Evolutionary conservation across 2,113 vertebrate genomes (phyloP).

Genomic region (Dinomys branickii): DNA sequence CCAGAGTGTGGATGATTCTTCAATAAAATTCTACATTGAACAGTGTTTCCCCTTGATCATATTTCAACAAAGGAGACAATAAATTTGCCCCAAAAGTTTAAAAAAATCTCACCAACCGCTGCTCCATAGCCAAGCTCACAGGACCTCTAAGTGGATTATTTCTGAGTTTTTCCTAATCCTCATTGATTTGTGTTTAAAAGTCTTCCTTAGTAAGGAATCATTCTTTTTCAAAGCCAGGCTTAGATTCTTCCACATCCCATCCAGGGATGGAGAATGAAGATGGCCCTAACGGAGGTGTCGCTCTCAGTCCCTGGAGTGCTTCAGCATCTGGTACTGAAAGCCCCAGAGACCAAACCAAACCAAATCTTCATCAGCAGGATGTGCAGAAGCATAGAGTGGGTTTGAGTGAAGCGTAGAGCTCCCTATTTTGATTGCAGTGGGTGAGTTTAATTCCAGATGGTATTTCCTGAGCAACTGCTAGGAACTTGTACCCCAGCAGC

Average conservation of each 20-base stretch:
- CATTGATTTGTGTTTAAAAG: background rate
- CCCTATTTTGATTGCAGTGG: background rate
- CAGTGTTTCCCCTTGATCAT: background rate
- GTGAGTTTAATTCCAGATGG: background rate
- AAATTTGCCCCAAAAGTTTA: background rate
- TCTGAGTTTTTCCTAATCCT: background rate
- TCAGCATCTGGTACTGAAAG: background rate
- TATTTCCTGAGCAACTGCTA: constrained; percentile 56
- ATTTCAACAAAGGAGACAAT: background rate
- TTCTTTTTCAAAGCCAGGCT: background rate
- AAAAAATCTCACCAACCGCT: background rate
- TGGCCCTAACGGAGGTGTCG: background rate
- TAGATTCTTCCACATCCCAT: background rate
- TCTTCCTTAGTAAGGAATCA: background rate
- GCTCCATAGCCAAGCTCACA: background rate
- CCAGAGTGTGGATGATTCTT: background rate
- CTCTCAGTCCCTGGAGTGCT: background rate
- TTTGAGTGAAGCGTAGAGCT: background rate
- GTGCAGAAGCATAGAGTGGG: background rate
- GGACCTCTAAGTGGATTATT: background rate
- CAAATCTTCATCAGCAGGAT: background rate
- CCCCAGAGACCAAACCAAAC: background rate
- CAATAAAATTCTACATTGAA: background rate
- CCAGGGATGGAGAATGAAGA: background rate
- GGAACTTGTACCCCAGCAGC: background rate